Conservation (phyloP, 1,140 invertebrate genomes). For the Ceratosolen solmsi region DNA sequence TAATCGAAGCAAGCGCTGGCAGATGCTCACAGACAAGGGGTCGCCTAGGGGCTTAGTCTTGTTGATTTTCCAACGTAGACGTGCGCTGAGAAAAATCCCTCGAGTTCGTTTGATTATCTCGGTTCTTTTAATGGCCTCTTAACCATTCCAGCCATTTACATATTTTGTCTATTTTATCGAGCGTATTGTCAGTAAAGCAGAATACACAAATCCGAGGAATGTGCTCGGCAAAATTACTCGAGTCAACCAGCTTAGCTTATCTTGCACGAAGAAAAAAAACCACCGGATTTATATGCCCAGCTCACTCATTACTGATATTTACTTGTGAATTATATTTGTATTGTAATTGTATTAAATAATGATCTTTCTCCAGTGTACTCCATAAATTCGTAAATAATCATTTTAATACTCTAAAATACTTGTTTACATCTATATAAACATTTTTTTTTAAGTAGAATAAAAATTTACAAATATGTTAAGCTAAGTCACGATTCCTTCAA, state of each 20-base stretch:
- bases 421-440: neutral
- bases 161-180: constrained; percentile 23
- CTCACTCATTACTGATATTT: neutral
- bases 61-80: constrained; percentile 15
- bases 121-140: neutral
- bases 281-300: neutral
- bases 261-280: neutral
- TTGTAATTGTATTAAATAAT: neutral
- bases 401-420: neutral
- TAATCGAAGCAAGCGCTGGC: neutral
- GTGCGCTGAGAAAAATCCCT: neutral
- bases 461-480: neutral
- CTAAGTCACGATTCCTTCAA: neutral
- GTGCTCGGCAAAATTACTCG: neutral
- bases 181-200: neutral
- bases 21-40: constrained; percentile 3
- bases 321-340: neutral
- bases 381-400: neutral
- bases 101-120: neutral
- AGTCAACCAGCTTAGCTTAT: neutral
- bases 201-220: neutral
- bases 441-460: neutral
- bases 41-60: neutral
- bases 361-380: neutral
- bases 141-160: neutral